Conservation (phyloP, 2,797 vertebrate species). For the Thunnus albacares region DNA sequence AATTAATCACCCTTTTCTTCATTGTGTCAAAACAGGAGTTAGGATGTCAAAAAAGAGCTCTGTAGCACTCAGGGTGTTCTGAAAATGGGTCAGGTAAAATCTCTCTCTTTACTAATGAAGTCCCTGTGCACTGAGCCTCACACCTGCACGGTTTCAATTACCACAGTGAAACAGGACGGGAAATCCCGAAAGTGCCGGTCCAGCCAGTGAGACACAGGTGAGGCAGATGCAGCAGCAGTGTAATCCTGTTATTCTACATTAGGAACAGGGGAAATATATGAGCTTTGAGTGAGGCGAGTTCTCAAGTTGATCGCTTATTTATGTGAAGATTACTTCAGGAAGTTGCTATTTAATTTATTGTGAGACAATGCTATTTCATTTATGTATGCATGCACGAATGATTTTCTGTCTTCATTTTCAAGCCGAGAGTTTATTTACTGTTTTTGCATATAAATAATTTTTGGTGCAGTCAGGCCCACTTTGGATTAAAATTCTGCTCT, state of each 20-base stretch:
- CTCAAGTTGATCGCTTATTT: constrained; percentile 35
- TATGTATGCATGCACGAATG: constrained; percentile 66
- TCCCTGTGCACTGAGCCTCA: constrained; percentile 69
- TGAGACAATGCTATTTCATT: constrained; percentile 47
- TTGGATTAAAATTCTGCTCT: constrained; percentile 39
- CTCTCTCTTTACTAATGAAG: constrained; percentile 79
- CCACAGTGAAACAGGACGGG: constrained; percentile 56
- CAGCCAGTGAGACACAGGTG: constrained; percentile 33
- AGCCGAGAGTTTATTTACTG: constrained; percentile 42
- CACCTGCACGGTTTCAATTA: constrained; percentile 80
- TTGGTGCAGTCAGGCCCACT: constrained; percentile 3
- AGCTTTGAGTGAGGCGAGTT: constrained; percentile 24
- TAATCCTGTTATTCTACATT: constrained; percentile 24
- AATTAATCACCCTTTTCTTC: constrained; percentile 64
- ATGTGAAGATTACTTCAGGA: constrained; percentile 47
- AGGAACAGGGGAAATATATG: constrained; percentile 19
- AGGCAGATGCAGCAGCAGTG: constrained; percentile 48
- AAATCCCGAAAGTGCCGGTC: constrained; percentile 62
- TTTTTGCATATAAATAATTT: constrained; percentile 47
- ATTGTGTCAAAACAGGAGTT: constrained; percentile 59
- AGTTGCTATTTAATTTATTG: constrained; percentile 40
- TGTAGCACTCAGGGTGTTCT: constrained; percentile 21
- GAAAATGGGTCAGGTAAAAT: constrained; percentile 76
- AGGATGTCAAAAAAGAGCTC: constrained; percentile 35
- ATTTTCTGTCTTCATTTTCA: constrained; percentile 43